Percentiles rank a stretch among this genome's conserved stretches.
These are phyloP conservation scores for Rhinichthys klamathensis DNA, from an alignment of 2,113 vertebrate genomes.

Conservation along the genomic window DNA sequence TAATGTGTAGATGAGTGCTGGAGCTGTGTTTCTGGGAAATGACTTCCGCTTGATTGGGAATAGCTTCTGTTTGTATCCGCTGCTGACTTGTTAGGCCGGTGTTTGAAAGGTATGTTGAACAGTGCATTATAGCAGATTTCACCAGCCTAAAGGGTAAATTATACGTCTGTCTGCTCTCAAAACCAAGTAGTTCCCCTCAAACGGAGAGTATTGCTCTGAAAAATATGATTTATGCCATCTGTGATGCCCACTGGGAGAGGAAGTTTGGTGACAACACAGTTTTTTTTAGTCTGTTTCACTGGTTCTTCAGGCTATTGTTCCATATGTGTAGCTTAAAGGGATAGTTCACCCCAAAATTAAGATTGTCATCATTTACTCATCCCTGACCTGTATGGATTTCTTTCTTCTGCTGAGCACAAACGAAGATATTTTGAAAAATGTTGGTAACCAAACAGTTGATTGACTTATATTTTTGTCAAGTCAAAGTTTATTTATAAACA, in stretches of 20 bases:
- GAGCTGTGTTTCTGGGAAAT: neutral
- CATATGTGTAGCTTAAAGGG: neutral
- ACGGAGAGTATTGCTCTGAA: neutral
- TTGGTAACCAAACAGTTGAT: too few relatives aligned
- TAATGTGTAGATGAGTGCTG: neutral
- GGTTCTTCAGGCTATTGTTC: neutral
- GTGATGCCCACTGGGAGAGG: constrained; percentile 39
- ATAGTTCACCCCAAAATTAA: too few relatives aligned
- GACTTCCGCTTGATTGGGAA: neutral
- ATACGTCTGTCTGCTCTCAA: neutral
- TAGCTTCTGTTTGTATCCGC: neutral
- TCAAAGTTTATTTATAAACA: too few relatives aligned
- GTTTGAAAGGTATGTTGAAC: neutral
- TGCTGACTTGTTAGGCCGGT: neutral
- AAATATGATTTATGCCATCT: constrained; percentile 51
- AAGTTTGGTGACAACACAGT: constrained; percentile 35
- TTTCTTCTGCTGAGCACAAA: too few relatives aligned
- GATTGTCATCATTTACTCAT: too few relatives aligned
- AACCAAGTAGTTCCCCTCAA: neutral
- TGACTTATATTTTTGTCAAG: too few relatives aligned
- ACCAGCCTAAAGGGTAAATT: neutral
- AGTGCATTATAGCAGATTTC: neutral
- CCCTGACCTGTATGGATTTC: too few relatives aligned
- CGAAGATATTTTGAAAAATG: too few relatives aligned
- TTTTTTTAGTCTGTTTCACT: neutral